Evolutionary conservation across 2,888 invertebrate genomes (phyloP).

Genomic region (Stenichneumon culpator): DNA sequence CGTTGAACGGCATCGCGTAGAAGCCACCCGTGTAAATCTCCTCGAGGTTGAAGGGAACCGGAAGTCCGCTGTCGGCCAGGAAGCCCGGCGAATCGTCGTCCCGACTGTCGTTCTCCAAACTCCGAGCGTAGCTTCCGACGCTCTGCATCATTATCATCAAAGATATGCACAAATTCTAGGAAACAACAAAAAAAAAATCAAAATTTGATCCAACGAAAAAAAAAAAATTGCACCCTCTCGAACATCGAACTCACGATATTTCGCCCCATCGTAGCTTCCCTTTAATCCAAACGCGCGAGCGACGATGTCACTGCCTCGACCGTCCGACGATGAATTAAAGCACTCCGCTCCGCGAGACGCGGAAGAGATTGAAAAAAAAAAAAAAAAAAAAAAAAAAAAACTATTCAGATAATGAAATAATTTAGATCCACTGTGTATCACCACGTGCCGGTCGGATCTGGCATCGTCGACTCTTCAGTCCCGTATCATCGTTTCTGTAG

Average conservation of each 20-base stretch:
- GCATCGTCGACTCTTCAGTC: slow-evolving; percentile 2
- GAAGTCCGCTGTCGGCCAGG: slow-evolving; percentile 23
- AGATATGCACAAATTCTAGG: slow-evolving; percentile 8
- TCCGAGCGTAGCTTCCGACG: slow-evolving; percentile 41
- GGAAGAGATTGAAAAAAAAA: no score
- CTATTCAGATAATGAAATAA: slow-evolving; percentile 12
- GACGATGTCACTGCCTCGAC: slow-evolving; percentile 6
- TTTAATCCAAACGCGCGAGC: slow-evolving; percentile 3
- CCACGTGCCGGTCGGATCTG: slow-evolving; percentile 1
- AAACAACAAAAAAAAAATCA: neutral
- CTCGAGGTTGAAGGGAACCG: slow-evolving; percentile 80
- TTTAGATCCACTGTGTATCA: neutral
- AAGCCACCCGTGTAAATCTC: slow-evolving; percentile 83
- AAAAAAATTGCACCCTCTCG: slow-evolving; percentile 8
- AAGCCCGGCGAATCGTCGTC: slow-evolving; percentile 25
- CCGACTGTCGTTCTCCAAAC: slow-evolving; percentile 63
- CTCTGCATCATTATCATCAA: slow-evolving; percentile 6
- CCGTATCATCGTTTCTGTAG: slow-evolving; percentile 1
- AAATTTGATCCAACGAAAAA: neutral
- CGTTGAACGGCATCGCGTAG: slow-evolving; percentile 83
- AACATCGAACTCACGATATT: slow-evolving; percentile 47
- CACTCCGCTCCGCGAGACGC: neutral
- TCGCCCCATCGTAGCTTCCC: slow-evolving; percentile 27
- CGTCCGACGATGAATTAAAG: neutral
- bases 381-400: neutral